phyloP scores from a whole-genome alignment of 2,888 invertebrate species.

The Trachelus stipa region DNA sequence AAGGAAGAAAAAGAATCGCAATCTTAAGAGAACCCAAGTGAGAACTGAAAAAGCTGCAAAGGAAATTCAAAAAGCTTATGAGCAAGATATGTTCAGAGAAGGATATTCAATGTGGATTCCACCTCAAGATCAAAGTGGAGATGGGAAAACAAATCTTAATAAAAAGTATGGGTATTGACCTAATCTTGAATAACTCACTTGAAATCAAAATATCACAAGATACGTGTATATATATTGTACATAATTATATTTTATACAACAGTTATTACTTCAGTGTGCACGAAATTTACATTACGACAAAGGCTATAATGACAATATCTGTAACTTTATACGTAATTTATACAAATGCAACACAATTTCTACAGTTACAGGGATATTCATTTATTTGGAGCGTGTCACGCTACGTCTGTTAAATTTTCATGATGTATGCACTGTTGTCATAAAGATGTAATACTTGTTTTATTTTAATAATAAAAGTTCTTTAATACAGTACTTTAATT shows the following conservation, averaged over 20 bases:
- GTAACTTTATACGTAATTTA: not conserved
- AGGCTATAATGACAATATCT: not conserved
- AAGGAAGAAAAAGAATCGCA: slow-evolving; percentile 28
- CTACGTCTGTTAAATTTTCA: not conserved
- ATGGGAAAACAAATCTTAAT: slow-evolving; percentile 81
- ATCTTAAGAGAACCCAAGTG: slow-evolving; percentile 18
- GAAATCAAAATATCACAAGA: not conserved
- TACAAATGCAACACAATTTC: not conserved
- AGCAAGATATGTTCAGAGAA: slow-evolving; percentile 63
- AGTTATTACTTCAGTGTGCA: not conserved
- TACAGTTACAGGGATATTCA: not conserved
- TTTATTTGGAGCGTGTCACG: not conserved
- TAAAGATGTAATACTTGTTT: not conserved
- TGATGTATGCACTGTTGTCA: not conserved
- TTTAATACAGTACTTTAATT: not conserved
- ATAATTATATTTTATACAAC: not conserved
- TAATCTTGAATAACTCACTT: not conserved
- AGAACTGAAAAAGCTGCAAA: slow-evolving; percentile 54
- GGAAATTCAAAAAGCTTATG: slow-evolving; percentile 57
- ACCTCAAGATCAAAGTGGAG: slow-evolving; percentile 79
- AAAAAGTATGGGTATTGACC: slow-evolving; percentile 82
- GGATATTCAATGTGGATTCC: slow-evolving; percentile 85
- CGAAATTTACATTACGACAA: not conserved
- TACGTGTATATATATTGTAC: not conserved
- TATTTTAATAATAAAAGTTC: not conserved